Conservation (phyloP, 2,888 invertebrate species). For the Tineola bisselliella region DNA sequence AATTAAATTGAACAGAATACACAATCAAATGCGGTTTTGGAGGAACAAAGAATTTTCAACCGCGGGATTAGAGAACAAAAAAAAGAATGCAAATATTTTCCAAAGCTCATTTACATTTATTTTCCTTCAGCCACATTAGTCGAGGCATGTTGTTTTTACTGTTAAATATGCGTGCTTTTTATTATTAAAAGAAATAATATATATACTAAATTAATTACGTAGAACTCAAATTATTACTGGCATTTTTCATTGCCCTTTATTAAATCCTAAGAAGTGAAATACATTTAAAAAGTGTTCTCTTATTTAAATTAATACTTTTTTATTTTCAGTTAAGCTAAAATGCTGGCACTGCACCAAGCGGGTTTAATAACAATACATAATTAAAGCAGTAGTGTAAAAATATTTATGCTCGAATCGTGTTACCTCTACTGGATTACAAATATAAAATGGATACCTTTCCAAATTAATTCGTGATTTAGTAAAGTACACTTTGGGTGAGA, state of each 20-base stretch:
- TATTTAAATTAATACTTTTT: neutral
- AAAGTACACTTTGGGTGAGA: neutral
- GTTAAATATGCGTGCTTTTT: constrained; percentile 4
- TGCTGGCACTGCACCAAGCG: neutral
- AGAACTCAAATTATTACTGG: neutral
- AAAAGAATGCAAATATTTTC: constrained; percentile 28
- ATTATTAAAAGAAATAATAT: neutral
- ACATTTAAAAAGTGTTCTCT: neutral
- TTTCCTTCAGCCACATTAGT: constrained; percentile 27
- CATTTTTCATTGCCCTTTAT: neutral
- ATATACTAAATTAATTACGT: neutral
- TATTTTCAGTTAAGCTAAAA: constrained; percentile 3
- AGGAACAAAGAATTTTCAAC: constrained; percentile 8
- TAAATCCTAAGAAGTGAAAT: neutral
- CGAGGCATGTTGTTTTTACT: constrained; percentile 24
- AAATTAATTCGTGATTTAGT: neutral
- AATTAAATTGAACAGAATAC: constrained; percentile 1
- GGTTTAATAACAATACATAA: neutral
- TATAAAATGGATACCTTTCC: too few relatives aligned
- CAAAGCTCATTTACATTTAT: constrained; percentile 37
- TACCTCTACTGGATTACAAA: neutral
- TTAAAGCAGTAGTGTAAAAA: neutral
- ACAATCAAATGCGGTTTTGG: neutral
- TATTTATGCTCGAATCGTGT: neutral
- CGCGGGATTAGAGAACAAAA: constrained; percentile 8